phyloP scores from a whole-genome alignment of 53 echinoderm and acorn worm species.

The Apostichopus leukothele region DNA sequence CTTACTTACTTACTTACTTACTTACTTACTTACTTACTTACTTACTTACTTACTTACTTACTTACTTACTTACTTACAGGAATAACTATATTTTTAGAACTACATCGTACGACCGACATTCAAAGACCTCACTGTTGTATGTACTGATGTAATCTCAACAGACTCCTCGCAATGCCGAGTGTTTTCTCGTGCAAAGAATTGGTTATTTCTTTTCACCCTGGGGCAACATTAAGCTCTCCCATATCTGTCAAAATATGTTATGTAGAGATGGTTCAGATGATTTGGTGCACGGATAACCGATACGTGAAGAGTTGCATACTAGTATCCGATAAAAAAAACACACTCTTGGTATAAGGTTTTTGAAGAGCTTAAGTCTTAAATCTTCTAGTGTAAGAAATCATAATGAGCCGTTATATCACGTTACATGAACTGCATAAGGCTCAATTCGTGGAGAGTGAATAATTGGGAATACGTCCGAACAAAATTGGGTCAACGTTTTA shows the following conservation, averaged over 20 bases:
- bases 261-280: not conserved
- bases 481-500: constrained; percentile 5
- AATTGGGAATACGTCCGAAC: not conserved
- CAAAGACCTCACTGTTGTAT: not conserved
- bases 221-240: not conserved
- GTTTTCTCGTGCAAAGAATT: not conserved
- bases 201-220: constrained; percentile 19
- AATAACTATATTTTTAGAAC: too few species aligned
- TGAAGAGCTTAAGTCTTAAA: not conserved
- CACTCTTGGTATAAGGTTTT: not conserved
- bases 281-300: constrained; percentile 23
- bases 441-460: constrained; percentile 5
- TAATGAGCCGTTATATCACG: not conserved
- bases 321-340: not conserved
- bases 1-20: too few species aligned
- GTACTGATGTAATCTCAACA: not conserved
- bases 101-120: too few species aligned
- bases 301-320: not conserved
- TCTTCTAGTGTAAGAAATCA: not conserved
- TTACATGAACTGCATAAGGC: not conserved
- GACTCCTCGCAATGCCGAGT: not conserved
- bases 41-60: too few species aligned
- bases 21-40: too few species aligned
- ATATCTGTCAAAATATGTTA: constrained; percentile 47
- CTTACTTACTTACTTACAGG: too few species aligned